These are phyloP conservation scores for Alviniconcha strummeri DNA, from an alignment of 2,888 invertebrate genomes.

Conservation along the genomic window DNA sequence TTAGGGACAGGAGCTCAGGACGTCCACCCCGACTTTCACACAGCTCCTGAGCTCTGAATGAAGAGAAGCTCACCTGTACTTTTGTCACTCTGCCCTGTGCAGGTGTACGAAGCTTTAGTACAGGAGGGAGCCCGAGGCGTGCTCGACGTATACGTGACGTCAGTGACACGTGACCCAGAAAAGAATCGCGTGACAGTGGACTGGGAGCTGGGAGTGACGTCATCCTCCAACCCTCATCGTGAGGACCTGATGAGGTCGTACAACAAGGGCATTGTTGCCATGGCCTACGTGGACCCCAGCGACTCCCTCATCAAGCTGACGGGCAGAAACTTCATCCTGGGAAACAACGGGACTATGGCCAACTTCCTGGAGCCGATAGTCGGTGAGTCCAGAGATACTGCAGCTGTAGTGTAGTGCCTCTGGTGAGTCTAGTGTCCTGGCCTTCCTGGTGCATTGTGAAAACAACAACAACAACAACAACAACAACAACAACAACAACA, in stretches of 20 bases:
- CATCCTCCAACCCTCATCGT: slow-evolving; percentile 31
- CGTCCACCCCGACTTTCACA: no score
- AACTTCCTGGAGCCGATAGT: slow-evolving; percentile 32
- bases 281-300: slow-evolving; percentile 29
- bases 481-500: no score
- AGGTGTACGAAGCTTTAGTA: slow-evolving; percentile 33
- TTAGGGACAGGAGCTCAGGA: no score
- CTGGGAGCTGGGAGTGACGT: slow-evolving; percentile 39
- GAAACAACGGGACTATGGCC: slow-evolving; percentile 34
- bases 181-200: slow-evolving; percentile 20
- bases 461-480: no score
- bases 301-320: slow-evolving; percentile 37
- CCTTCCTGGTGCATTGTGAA: no score
- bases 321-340: slow-evolving; percentile 31
- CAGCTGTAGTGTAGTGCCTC: no score
- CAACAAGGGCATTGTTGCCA: slow-evolving; percentile 33
- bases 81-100: neutral
- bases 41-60: no score
- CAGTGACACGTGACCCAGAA: slow-evolving; percentile 10
- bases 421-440: no score
- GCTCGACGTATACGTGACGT: slow-evolving; percentile 32
- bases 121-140: slow-evolving; percentile 33
- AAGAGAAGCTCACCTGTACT: no score
- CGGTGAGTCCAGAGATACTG: slow-evolving; percentile 16
- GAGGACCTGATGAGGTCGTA: slow-evolving; percentile 34